A percentile compares a stretch with the other conserved stretches of the same genome.
These are phyloP conservation scores for Drosophila busckii DNA, from an alignment of 1,140 invertebrate genomes.

Conservation along the genomic window DNA sequence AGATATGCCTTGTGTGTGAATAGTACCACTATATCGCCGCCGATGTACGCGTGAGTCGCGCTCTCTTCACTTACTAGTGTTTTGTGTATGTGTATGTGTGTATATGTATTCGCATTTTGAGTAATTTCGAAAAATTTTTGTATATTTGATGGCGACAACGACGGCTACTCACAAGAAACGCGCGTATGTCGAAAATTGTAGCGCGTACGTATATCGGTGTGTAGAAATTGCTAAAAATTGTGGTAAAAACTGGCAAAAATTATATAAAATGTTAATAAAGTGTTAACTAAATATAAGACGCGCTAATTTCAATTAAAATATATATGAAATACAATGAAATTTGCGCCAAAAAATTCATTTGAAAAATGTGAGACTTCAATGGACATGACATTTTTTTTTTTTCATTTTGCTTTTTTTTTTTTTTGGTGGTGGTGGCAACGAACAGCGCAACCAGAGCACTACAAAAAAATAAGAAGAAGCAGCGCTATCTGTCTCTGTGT, in stretches of 20 bases:
- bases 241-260: conserved; percentile 71
- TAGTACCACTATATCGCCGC: conserved; percentile 21
- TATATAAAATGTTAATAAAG: conserved; percentile 57
- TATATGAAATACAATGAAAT: conserved; percentile 26
- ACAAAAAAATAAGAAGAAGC: conserved; percentile 56
- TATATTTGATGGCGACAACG: conserved; percentile 77
- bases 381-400: conserved; percentile 67
- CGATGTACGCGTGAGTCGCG: conserved; percentile 38
- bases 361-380: conserved; percentile 74
- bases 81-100: conserved; percentile 40
- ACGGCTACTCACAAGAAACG: conserved; percentile 69
- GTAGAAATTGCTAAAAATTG: conserved; percentile 74
- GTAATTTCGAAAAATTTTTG: conserved; percentile 76
- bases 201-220: conserved; percentile 74
- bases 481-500: conserved; percentile 41
- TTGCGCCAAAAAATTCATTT: conserved; percentile 64
- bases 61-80: conserved; percentile 23
- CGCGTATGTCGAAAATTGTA: conserved; percentile 76
- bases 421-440: conserved; percentile 67
- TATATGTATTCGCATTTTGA: conserved; percentile 72
- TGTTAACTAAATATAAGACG: conserved; percentile 35
- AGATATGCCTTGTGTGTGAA: conserved; percentile 18
- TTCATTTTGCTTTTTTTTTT: conserved; percentile 42
- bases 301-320: conserved; percentile 23
- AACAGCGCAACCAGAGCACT: conserved; percentile 46